Evolutionary conservation across 2,113 vertebrate genomes (phyloP).

Genomic region (Bothrops jararaca): DNA sequence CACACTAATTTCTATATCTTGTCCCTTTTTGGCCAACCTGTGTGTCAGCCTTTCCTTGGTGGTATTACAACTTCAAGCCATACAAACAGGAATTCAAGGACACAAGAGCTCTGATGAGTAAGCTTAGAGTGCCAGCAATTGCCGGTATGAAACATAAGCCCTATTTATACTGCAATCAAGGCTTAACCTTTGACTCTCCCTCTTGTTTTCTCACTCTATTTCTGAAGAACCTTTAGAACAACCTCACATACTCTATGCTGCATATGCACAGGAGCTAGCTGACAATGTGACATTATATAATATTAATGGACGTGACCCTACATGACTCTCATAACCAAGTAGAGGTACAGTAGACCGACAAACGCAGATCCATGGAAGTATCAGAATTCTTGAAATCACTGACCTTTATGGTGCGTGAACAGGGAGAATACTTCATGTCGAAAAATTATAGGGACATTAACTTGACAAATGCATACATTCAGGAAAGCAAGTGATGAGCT

Average conservation of each 20-base stretch:
- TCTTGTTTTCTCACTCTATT: not conserved
- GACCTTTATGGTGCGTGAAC: not conserved
- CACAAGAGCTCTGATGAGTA: not conserved
- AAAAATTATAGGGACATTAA: conserved; percentile 49
- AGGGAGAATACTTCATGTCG: conserved; percentile 52
- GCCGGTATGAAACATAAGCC: not conserved
- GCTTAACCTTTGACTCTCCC: not conserved
- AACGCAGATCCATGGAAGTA: not conserved
- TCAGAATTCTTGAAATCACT: not conserved
- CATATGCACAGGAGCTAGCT: not conserved
- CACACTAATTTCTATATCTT: not conserved
- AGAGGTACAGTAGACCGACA: not conserved
- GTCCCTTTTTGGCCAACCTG: not conserved
- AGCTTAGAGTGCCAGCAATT: not conserved
- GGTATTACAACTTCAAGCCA: not conserved
- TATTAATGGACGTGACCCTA: not conserved
- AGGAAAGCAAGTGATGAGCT: conserved; percentile 48
- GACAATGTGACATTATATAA: not conserved
- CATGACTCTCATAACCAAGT: not conserved
- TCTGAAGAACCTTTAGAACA: not conserved
- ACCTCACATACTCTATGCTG: not conserved
- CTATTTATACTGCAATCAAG: not conserved
- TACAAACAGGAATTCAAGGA: not conserved
- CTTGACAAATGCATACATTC: conserved; percentile 48
- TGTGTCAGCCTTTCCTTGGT: not conserved